phyloP scores from a whole-genome alignment of 2,113 vertebrate genomes.

The Tragelaphus strepsiceros region DNA sequence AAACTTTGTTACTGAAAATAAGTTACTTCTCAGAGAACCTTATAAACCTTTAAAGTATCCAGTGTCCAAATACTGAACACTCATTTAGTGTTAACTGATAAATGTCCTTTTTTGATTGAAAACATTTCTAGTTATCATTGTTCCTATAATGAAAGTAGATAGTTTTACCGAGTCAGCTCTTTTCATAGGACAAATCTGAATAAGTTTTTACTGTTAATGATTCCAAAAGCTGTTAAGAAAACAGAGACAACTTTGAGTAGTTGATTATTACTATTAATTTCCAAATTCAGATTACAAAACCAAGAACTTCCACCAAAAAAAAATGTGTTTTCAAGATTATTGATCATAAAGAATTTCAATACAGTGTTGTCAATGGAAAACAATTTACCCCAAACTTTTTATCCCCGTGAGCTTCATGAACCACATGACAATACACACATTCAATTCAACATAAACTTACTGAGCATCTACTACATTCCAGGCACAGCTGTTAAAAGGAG shows the following conservation, averaged over 20 bases:
- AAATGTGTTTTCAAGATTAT: neutral
- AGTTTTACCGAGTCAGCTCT: neutral
- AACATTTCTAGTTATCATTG: neutral
- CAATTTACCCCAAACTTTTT: neutral
- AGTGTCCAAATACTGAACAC: neutral
- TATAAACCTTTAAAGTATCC: neutral
- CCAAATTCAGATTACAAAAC: neutral
- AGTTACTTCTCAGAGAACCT: neutral
- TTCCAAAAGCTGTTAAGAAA: neutral
- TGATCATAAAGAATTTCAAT: slow-evolving; percentile 31
- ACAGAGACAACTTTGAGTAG: neutral
- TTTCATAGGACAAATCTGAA: neutral
- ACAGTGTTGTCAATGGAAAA: slow-evolving; percentile 3
- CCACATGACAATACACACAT: neutral
- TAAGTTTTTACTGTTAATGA: neutral
- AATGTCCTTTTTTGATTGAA: neutral
- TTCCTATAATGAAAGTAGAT: neutral
- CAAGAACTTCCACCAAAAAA: slow-evolving; percentile 19
- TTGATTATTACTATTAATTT: neutral
- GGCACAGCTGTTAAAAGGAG: neutral
- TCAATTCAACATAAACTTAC: slow-evolving; percentile 10
- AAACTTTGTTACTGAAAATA: neutral
- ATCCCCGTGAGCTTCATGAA: slow-evolving; percentile 9
- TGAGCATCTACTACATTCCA: slow-evolving; percentile 1
- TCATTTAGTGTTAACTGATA: neutral